A percentile compares a stretch with the other conserved stretches of the same genome.
Evolutionary conservation across 2,113 vertebrate species (phyloP).

Genomic region (Tapirus terrestris): DNA sequence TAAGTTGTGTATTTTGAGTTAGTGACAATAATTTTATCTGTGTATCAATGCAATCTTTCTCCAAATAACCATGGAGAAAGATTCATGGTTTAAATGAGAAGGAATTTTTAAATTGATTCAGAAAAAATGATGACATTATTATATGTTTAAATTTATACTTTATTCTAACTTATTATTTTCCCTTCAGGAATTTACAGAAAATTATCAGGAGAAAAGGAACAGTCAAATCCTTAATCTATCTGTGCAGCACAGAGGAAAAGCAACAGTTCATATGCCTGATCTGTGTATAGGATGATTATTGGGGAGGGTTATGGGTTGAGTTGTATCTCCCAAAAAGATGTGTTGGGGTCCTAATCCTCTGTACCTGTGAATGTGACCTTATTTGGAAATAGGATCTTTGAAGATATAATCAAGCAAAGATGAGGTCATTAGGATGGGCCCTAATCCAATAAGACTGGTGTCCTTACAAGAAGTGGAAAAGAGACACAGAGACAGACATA

Average conservation of each 20-base stretch:
- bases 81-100: neutral
- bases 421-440: neutral
- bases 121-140: neutral
- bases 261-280: neutral
- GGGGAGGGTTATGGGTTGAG: neutral
- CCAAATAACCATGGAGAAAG: neutral
- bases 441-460: neutral
- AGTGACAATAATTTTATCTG: neutral
- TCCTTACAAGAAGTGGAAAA: neutral
- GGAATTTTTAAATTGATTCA: neutral
- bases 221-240: neutral
- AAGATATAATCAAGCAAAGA: neutral
- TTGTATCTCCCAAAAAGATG: no score
- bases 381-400: neutral
- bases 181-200: neutral
- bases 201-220: neutral
- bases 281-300: fast-evolving
- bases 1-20: neutral
- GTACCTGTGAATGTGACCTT: neutral
- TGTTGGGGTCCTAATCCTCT: neutral
- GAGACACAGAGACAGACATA: neutral
- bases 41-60: neutral
- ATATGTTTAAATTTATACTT: neutral
- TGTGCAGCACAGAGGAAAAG: neutral
- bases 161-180: neutral